Base-by-base conservation (phyloP, 2,888 invertebrate genomes). In the Scaeva pyrastri region DNA sequence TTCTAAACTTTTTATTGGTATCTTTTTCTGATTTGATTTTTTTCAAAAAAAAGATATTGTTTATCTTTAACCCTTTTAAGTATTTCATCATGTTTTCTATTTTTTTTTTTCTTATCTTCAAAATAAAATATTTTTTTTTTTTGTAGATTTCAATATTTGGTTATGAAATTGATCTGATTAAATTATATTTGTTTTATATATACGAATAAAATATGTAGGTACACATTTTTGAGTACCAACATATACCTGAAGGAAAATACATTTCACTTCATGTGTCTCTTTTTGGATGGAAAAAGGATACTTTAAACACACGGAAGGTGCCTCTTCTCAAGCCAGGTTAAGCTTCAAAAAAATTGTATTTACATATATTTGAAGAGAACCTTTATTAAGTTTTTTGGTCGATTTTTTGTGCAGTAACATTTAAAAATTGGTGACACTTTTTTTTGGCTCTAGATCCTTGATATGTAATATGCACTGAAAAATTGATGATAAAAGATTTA, bases 131-230 rank as follows among this genome's bases (percentile, higher is more conserved):
- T 58, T 58, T 21, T n/a, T n/a, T n/a, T n/a, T n/a, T n/a, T n/a
- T n/a, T 2, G 39, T 21, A 60, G 21, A 60, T 39, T 31, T 60
- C 39, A 60, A 60, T 60, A 60, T 60, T 60, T 60, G 60, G 39
- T 41, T 41, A 60, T 60, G 60, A 60, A 60, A 60, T 60, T 60
- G 60, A 60, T 60, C 41, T 41, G 39, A 60, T 60, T 41, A 41
- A 21, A 60, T 60, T 58, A 58, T 58, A 19, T 58, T 58, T 39
- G 16, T 36, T 58, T 58, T 12, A 39, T 39, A 21, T 36, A 5
- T 16, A n/a, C 31, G 31, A 11, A 56, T 11, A 16, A 16, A 16
- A 19, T 48, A n/a, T n/a, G n/a, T n/a, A n/a, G n/a, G n/a, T n/a
- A n/a, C n/a, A n/a, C n/a, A n/a, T n/a, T n/a, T n/a, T n/a, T n/a